These are phyloP conservation scores for Lepus oiostolus DNA, from an alignment of 2,797 vertebrate species.

Conservation along the genomic window DNA sequence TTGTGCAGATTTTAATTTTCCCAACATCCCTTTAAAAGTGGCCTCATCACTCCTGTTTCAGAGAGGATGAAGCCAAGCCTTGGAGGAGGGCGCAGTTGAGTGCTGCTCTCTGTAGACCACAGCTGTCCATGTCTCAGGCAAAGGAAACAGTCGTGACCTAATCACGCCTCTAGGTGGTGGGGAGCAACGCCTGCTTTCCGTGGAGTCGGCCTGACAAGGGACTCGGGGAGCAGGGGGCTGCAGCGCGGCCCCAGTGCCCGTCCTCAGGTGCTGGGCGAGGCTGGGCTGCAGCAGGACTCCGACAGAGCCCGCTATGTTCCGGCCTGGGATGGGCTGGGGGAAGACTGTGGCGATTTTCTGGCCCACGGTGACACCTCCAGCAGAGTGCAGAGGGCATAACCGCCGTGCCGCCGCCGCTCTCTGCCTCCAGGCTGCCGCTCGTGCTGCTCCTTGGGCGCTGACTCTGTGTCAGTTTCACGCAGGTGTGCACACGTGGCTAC, in stretches of 20 bases:
- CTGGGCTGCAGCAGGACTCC: no score
- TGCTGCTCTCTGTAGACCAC: no score
- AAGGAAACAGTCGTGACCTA: not conserved
- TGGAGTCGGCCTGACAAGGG: no score
- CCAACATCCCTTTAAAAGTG: not conserved
- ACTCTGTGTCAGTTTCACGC: not conserved
- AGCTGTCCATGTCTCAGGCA: not conserved
- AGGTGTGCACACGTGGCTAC: not conserved
- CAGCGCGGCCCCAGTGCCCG: fast-evolving
- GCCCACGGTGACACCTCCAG: not conserved
- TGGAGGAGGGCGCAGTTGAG: no score
- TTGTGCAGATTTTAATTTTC: not conserved
- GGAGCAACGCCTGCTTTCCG: fast-evolving
- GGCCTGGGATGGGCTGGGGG: not conserved
- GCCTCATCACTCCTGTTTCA: not conserved
- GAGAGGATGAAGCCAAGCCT: not conserved
- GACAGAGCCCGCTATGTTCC: not conserved
- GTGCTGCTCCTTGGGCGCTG: fast-evolving
- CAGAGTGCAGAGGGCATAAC: no score
- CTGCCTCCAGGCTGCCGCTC: fast-evolving
- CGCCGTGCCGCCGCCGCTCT: no score
- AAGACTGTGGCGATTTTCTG: not conserved
- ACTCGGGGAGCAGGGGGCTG: no score
- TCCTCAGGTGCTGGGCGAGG: not conserved
- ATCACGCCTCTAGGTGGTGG: not conserved